These are phyloP conservation scores for Remorina albescens DNA, from an alignment of 2,797 vertebrate species.

Conservation along the genomic window DNA sequence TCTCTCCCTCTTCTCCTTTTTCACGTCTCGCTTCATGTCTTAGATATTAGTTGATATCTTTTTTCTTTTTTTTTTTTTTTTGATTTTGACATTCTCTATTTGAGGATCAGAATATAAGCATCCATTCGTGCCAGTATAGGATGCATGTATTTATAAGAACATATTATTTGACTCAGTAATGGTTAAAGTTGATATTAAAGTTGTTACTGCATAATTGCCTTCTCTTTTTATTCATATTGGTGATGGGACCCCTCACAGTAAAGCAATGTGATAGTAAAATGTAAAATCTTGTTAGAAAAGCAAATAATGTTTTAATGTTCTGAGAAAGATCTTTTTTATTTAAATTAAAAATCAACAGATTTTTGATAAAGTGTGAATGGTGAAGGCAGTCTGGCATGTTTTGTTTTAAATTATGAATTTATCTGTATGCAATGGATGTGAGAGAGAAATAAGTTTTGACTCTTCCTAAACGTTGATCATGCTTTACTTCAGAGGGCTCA, in stretches of 20 bases:
- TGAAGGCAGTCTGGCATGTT: conserved; percentile 7
- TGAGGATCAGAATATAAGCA: conserved; percentile 92
- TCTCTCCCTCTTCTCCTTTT: conserved; percentile 86
- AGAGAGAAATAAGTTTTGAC: conserved; percentile 35
- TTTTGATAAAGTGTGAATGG: conserved; percentile 28
- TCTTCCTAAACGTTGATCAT: conserved; percentile 32
- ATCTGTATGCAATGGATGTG: background rate
- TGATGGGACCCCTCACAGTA: conserved; percentile 93
- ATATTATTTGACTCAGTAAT: conserved; percentile 81
- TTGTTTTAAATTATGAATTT: conserved; percentile 10
- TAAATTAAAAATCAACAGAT: conserved; percentile 33
- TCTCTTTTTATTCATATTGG: conserved; percentile 96
- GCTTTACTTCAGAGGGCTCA: conserved; percentile 89
- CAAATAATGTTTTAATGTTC: background rate
- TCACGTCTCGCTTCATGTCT: conserved; percentile 97
- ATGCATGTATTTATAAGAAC: conserved; percentile 92
- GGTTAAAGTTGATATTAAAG: conserved; percentile 74
- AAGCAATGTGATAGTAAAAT: conserved; percentile 84
- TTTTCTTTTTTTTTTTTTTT: no score
- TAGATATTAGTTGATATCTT: conserved; percentile 95
- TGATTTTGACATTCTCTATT: conserved; percentile 91
- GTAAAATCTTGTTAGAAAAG: conserved; percentile 15
- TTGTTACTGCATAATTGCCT: conserved; percentile 99
- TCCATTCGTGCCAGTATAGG: conserved; percentile 95
- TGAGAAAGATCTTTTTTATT: conserved; percentile 3